Percentiles rank a stretch among this genome's conserved stretches.
These are phyloP conservation scores for Rhadinocentrus ornatus DNA, from an alignment of 2,797 vertebrate species.

Conservation along the genomic window DNA sequence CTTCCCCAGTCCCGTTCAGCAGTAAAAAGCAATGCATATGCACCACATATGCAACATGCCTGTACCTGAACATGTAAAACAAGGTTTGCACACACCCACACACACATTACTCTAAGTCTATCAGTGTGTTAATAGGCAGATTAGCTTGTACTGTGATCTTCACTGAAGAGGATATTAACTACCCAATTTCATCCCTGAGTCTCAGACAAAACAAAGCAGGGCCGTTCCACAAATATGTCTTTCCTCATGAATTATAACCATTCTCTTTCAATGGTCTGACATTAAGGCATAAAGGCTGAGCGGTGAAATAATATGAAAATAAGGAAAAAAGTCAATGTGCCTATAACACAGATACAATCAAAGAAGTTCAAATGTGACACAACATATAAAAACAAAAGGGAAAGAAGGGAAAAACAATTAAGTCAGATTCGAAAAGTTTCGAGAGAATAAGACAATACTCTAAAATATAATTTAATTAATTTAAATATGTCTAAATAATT, in stretches of 20 bases:
- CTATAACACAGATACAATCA: background rate
- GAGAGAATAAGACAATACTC: background rate
- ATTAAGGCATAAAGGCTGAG: slow-evolving; percentile 19
- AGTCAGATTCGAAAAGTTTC: slow-evolving; percentile 5
- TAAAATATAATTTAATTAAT: background rate
- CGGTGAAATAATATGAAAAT: background rate
- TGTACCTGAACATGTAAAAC: slow-evolving; percentile 53
- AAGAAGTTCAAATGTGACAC: slow-evolving; percentile 21
- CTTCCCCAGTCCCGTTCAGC: slow-evolving; percentile 52
- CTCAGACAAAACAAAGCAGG: slow-evolving; percentile 68
- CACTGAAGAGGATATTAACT: slow-evolving; percentile 60
- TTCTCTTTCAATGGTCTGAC: slow-evolving; percentile 20
- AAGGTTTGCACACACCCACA: slow-evolving; percentile 30
- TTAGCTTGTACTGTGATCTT: slow-evolving; percentile 60
- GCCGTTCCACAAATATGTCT: slow-evolving; percentile 55
- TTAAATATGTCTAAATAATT: background rate
- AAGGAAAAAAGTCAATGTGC: background rate
- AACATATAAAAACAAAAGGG: slow-evolving; percentile 11
- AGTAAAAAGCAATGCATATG: slow-evolving; percentile 57
- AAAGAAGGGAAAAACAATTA: background rate
- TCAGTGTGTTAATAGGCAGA: slow-evolving; percentile 73
- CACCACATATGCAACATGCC: slow-evolving; percentile 63
- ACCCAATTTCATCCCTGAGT: slow-evolving; percentile 50
- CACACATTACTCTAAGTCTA: slow-evolving; percentile 47
- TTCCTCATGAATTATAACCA: slow-evolving; percentile 42